Evolutionary conservation across 2,797 vertebrate genomes (phyloP), one percentile per base, ranked within the genome.

Genomic region (Hydrophis major): DNA sequence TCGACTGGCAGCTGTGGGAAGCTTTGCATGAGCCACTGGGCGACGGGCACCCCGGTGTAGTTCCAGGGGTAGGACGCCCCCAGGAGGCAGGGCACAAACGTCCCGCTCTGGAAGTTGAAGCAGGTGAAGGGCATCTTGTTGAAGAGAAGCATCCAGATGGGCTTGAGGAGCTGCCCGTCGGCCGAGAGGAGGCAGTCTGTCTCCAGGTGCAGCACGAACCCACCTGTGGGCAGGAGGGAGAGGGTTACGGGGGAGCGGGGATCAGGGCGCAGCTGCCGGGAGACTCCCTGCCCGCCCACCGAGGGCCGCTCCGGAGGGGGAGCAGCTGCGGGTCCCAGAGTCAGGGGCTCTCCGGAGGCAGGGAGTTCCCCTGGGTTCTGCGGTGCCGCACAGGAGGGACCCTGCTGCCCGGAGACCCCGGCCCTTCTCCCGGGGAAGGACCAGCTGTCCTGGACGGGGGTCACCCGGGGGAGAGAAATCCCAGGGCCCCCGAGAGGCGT

Each of bases 1-100:
- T 4, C 4, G 8, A 2, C 13, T 0, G 56, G 42, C 13, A 32
- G 11, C 11, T 3, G 1, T 0, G 32, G 18, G 27, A 1, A 6
- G 1, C 0, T 1, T 0, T 0, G 0, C 3, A 1, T 4, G 6
- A 93, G 56, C 27, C 12, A 1, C 0, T 1, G 0, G 0, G 89
- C 16, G 3, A 93, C 1, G 5, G 1, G 42, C 2, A 0, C 3
- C 0, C 28, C 1, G 0, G 28, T 2, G 16, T 3, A n/a, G 61
- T 32, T 2, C 89, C 89, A 93, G 86, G 14, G 42, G 4, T 0
- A 0, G 16, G 2, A 20, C 0, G 0, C 2, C 42, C 89, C 92
- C 28, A 93, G 86, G 63, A 56, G 63, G 5, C 86, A 93, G 56
- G 92, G 89, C 55, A 37, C 0, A 22, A 91, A 91, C 0, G 0